Base-by-base conservation (phyloP, 1,140 invertebrate genomes). In the Drosophila lowei region DNA sequence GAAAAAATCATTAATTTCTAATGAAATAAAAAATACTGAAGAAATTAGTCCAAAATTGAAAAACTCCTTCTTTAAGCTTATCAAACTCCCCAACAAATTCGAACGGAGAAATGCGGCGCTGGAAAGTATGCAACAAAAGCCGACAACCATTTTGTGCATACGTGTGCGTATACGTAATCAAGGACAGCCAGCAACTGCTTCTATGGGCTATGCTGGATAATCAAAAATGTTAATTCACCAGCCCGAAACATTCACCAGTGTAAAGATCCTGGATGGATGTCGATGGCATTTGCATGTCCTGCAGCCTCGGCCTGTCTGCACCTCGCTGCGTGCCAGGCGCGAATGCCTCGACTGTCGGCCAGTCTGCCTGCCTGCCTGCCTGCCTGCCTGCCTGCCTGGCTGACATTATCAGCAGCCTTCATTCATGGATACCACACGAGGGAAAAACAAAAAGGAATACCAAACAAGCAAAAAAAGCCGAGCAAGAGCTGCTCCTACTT, bases 361-460 rank as follows among this genome's bases (percentile, higher is more conserved):
- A 34, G 30, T 7, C 28, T 8, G 28, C 30, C 8, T 9, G 30
- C 30, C 30, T 9, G 34, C 8, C 74, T 68, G 60, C 28, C 28
- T 28, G 28, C 25, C 25, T 6, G 21, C 23, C 23, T 25, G 28
- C 28, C 28, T 8, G 28, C 28, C 28, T 30, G 30, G 30, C 75
- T 70, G 60, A 52, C 64, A 75, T 55, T 72, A 72, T 71, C 63
- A 50, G 58, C 67, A 67, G 72, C 58, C 61, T 86, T 75, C 83
- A 86, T 86, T 86, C 83, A 86, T 86, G 81, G 81, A 81, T 86
- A 88, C 80, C 72, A 85, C 85, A 57, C 63, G 60, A 58, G 57
- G 71, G 48, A 52, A 23, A 38, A 13, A 13, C 46, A 43, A 41
- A 18, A 21, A 9, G 30, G 15, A 47, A 15, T 15, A 53, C 28